phyloP scores from a whole-genome alignment of 2,888 invertebrate species.

The Microchrysa polita region DNA sequence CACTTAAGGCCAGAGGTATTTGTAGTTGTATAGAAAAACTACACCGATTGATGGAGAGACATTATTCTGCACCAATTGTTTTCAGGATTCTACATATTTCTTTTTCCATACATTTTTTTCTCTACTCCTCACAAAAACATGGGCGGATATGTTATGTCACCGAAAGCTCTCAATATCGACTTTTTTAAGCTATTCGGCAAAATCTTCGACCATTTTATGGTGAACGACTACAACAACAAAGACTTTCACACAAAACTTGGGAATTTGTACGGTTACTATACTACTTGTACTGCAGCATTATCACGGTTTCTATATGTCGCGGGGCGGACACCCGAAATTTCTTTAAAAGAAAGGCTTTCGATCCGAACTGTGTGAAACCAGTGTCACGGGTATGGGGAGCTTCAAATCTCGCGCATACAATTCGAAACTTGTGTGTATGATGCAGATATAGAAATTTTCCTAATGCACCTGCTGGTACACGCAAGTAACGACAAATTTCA shows the following conservation, averaged over 20 bases:
- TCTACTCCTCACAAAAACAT: neutral
- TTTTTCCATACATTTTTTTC: too few species aligned
- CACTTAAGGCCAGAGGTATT: too few species aligned
- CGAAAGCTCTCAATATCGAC: conserved; percentile 25
- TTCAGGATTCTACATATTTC: too few species aligned
- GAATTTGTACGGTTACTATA: neutral
- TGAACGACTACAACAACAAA: neutral
- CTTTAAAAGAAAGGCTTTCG: neutral
- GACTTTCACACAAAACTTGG: neutral
- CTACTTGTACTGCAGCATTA: neutral
- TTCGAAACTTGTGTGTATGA: neutral
- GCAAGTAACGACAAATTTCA: conserved; percentile 22
- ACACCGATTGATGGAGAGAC: too few species aligned
- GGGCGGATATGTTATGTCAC: conserved; percentile 3
- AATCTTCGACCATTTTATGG: neutral
- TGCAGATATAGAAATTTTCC: conserved; percentile 28
- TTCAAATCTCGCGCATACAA: conserved; percentile 33
- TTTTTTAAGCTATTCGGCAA: neutral
- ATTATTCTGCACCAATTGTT: too few species aligned
- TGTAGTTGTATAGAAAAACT: too few species aligned
- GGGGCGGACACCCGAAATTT: neutral
- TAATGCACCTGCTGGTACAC: conserved; percentile 30
- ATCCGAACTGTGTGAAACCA: neutral
- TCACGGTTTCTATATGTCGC: too few species aligned
- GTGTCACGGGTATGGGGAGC: conserved; percentile 14